Evolutionary conservation across 2,797 vertebrate species (phyloP), one percentile per base, ranked within the genome.

Genomic region (Chelon labrosus): DNA sequence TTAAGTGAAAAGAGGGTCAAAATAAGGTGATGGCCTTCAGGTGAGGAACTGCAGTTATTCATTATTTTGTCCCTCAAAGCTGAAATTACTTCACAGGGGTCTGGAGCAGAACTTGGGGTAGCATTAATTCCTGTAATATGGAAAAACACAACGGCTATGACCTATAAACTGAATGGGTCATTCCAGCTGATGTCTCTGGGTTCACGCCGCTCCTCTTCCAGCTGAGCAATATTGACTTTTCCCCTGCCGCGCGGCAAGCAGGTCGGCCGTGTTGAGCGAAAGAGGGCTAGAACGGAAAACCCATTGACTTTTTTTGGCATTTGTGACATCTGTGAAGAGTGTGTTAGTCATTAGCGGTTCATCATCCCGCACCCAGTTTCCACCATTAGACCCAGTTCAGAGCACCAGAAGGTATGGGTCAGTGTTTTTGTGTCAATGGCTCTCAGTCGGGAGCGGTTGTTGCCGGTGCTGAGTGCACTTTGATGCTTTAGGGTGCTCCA

Each of bases 261-360:
- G 65, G 70, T 77, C 56, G 4, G 35, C 4, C 5, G 16, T 58
- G 68, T 75, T 61, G 60, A 77, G 63, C 57, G n/a, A 82, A 88
- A 83, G 50, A 67, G 76, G 47, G 70, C 71, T 58, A 41, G 42
- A 65, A 78, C 76, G 73, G 72, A 66, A 85, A 54, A 22, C 41
- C n/a, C 77, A 91, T 91, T 85, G 89, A 90, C 80, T 86, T 86
- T 86, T 80, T 74, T 65, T 88, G 87, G 82, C 91, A 88, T 91
- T 84, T 86, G 82, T 89, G 86, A 82, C 89, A 89, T 92, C 79
- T 86, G 83, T 86, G 84, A 90, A 75, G 78, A 76, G 86, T 57
- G 65, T 50, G 79, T 59, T 56, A 49, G 85, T 89, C 89, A 90
- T 92, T 94, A 92, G 88, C 9, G 66, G 84, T 86, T 77, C 82